A percentile compares a stretch with the other conserved stretches of the same genome.
phyloP scores from a whole-genome alignment of 2,888 invertebrate species.

The Lochmaea capreae region DNA sequence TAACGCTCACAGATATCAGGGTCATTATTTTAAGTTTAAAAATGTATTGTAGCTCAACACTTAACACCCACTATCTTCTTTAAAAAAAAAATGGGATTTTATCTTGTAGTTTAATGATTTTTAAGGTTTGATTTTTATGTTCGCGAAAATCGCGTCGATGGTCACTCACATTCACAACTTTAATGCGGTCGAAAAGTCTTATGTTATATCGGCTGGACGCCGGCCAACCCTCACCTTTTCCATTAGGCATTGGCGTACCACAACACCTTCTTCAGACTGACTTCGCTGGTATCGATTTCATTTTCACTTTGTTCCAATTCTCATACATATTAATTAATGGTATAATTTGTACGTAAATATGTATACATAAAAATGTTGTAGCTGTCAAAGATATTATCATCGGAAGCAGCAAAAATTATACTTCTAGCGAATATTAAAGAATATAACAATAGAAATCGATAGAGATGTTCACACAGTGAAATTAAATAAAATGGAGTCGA shows the following conservation, averaged over 20 bases:
- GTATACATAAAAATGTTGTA: neutral
- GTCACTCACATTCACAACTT: constrained; percentile 51
- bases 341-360: neutral
- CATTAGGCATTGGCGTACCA: constrained; percentile 42
- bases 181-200: constrained; percentile 55
- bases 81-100: neutral
- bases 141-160: constrained; percentile 46
- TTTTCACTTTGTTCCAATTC: constrained; percentile 7
- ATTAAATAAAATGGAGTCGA: too few species aligned
- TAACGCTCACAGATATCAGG: constrained; percentile 55
- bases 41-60: constrained; percentile 14
- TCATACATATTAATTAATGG: constrained; percentile 28
- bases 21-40: constrained; percentile 50
- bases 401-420: too few species aligned
- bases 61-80: constrained; percentile 12
- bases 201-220: constrained; percentile 53
- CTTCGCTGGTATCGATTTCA: constrained; percentile 19
- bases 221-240: constrained; percentile 48
- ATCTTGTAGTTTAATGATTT: constrained; percentile 4
- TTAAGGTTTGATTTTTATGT: constrained; percentile 25
- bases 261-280: constrained; percentile 19
- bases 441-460: too few species aligned
- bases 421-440: too few species aligned
- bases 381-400: neutral
- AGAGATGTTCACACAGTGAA: too few species aligned